These are phyloP conservation scores for Zosterops lateralis DNA, from an alignment of 2,113 vertebrate species.

Conservation along the genomic window DNA sequence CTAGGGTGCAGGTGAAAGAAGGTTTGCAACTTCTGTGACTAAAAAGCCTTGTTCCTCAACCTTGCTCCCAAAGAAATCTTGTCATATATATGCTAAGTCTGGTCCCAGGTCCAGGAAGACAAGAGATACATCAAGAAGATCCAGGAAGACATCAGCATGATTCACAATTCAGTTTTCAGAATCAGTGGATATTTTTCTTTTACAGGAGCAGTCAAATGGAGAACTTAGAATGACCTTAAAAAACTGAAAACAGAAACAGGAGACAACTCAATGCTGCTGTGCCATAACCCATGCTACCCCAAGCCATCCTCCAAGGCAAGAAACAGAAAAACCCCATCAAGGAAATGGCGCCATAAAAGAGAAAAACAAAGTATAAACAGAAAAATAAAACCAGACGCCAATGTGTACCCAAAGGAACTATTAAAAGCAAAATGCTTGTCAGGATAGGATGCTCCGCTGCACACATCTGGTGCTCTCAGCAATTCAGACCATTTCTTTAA, in stretches of 20 bases:
- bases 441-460: conserved; percentile 40
- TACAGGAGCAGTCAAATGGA: neutral
- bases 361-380: conserved; percentile 51
- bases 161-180: neutral
- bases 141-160: neutral
- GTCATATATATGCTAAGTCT: neutral
- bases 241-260: neutral
- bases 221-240: neutral
- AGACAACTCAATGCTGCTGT: neutral
- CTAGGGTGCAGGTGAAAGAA: neutral
- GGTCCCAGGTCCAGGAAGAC: neutral
- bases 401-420: conserved; percentile 28
- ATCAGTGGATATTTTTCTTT: neutral
- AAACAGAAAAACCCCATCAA: conserved; percentile 12
- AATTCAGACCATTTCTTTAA: conserved; percentile 59
- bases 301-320: neutral
- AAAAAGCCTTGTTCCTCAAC: neutral
- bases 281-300: neutral
- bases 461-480: conserved; percentile 54
- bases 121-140: neutral
- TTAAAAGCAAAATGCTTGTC: conserved; percentile 57
- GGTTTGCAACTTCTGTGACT: neutral
- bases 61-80: neutral
- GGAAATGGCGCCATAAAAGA: conserved; percentile 32
- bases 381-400: conserved; percentile 39